phyloP scores from a whole-genome alignment of 2,797 vertebrate species.

The Helarctos malayanus region DNA sequence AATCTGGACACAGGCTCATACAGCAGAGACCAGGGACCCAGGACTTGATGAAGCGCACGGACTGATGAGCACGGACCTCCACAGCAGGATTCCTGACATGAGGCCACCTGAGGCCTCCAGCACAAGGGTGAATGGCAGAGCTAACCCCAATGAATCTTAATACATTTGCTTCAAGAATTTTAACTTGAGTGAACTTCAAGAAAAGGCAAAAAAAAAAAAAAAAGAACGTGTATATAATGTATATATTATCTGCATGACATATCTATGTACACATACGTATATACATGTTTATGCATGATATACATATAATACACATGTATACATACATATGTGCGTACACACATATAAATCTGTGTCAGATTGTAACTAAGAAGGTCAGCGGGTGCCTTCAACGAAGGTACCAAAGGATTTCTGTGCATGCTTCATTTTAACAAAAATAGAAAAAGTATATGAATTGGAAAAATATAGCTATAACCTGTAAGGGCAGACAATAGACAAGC shows the following conservation, averaged over 20 bases:
- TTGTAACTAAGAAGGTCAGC: not conserved
- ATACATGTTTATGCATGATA: not conserved
- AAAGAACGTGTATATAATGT: not conserved
- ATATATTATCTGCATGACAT: not conserved
- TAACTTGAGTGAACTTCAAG: not conserved
- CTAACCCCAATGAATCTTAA: not conserved
- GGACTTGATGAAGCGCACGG: not conserved
- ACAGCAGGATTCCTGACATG: not conserved
- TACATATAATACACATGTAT: not conserved
- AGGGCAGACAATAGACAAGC: not conserved
- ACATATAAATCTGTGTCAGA: not conserved
- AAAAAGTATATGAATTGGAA: not conserved
- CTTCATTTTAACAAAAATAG: constrained; percentile 7
- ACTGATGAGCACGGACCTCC: not conserved
- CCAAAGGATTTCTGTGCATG: not conserved
- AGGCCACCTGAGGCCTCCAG: not conserved
- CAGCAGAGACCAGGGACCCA: fast-evolving
- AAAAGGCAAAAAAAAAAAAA: not conserved
- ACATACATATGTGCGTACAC: not conserved
- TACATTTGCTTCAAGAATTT: not conserved
- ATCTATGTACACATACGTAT: not conserved
- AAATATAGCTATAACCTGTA: not conserved
- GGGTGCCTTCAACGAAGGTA: not conserved
- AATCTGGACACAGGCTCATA: not conserved
- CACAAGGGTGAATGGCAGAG: fast-evolving